These are phyloP conservation scores for Vanessa cardui DNA, from an alignment of 2,888 invertebrate genomes.

Conservation along the genomic window DNA sequence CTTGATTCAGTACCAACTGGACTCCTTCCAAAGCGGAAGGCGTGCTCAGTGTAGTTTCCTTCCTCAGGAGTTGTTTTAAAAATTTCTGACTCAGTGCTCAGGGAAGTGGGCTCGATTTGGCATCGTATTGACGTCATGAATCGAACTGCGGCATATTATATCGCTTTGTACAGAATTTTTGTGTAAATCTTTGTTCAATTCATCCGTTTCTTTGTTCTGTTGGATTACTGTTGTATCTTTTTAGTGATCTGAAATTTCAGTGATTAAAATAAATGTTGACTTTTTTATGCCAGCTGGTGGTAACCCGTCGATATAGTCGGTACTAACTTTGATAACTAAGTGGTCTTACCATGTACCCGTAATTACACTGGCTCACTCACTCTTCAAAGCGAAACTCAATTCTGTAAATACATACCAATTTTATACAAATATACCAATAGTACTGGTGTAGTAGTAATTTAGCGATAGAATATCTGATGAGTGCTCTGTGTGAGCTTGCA, in stretches of 20 bases:
- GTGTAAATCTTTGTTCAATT: not conserved
- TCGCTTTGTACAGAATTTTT: constrained; percentile 4
- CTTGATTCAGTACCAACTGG: constrained; percentile 38
- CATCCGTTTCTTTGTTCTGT: not conserved
- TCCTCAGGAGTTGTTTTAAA: constrained; percentile 48
- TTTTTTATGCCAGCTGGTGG: too few species aligned
- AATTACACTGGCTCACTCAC: too few species aligned
- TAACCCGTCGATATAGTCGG: too few species aligned
- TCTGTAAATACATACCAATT: too few species aligned
- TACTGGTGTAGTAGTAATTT: too few species aligned
- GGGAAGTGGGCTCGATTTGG: constrained; percentile 42
- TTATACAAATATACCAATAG: too few species aligned
- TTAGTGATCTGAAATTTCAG: not conserved
- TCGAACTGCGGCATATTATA: constrained; percentile 10
- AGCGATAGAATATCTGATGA: too few species aligned
- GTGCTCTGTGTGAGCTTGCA: too few species aligned
- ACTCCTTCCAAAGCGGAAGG: constrained; percentile 46
- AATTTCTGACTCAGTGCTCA: constrained; percentile 41
- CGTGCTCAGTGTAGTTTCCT: constrained; percentile 47
- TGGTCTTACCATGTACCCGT: too few species aligned
- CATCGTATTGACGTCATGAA: constrained; percentile 37
- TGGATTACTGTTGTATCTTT: not conserved
- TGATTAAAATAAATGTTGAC: too few species aligned
- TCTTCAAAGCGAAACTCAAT: too few species aligned
- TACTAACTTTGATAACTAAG: too few species aligned